Evolutionary conservation across 2,113 vertebrate genomes (phyloP).

Genomic region (Fukomys damarensis): DNA sequence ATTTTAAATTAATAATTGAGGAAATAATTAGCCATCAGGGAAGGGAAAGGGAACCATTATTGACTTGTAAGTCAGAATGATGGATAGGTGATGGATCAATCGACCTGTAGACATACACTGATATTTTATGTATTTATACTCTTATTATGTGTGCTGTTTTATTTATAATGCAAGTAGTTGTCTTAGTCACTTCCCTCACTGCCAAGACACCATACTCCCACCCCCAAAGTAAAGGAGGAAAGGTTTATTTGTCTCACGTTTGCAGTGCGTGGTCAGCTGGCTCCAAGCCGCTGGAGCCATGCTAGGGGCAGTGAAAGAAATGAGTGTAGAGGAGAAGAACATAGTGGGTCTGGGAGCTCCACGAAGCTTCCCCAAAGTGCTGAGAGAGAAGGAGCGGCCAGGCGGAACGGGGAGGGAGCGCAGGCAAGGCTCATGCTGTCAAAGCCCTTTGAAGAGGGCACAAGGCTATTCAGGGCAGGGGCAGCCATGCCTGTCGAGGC

Average conservation of each 20-base stretch:
- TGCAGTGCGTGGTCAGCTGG: neutral
- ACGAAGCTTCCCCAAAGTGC: neutral
- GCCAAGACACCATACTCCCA: neutral
- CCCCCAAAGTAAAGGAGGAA: neutral
- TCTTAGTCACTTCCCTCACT: neutral
- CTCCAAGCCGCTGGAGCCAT: too few relatives aligned
- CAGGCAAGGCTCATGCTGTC: neutral
- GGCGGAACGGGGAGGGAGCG: neutral
- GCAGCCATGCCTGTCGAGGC: neutral
- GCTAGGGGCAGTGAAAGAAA: neutral
- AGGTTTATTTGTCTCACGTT: neutral
- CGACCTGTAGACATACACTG: neutral
- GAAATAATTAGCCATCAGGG: neutral
- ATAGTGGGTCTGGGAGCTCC: too few relatives aligned
- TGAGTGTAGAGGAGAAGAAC: neutral
- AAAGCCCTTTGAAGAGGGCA: neutral
- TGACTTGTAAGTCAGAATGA: neutral
- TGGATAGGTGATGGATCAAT: neutral
- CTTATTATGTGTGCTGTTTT: neutral
- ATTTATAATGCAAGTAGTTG: neutral
- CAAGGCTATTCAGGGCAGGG: neutral
- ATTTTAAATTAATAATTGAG: neutral
- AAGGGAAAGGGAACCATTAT: neutral
- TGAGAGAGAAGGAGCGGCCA: neutral
- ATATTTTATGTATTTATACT: neutral